Percentiles rank a stretch among this genome's conserved stretches.
These are phyloP conservation scores for Loris lydekkerianus DNA, from an alignment of 2,797 vertebrate genomes.

Conservation along the genomic window DNA sequence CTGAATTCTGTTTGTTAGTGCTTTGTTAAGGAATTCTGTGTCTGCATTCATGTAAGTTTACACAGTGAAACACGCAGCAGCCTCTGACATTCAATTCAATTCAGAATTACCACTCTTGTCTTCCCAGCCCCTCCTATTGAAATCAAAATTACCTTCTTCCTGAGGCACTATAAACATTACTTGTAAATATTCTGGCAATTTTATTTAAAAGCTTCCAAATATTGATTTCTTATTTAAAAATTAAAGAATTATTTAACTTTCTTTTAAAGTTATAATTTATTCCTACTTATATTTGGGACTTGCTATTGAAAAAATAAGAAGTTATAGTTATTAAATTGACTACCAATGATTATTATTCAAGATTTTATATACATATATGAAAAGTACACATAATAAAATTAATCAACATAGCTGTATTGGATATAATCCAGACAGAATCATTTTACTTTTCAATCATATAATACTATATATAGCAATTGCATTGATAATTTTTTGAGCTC, in stretches of 20 bases:
- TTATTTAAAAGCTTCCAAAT: background rate
- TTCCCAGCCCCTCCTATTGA: background rate
- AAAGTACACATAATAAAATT: background rate
- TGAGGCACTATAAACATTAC: background rate
- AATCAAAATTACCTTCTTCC: background rate
- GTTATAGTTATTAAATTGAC: background rate
- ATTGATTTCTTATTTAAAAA: background rate
- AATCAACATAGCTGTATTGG: background rate
- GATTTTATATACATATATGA: background rate
- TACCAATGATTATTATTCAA: background rate
- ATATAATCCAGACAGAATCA: background rate
- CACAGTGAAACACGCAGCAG: background rate
- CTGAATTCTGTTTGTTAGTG: background rate
- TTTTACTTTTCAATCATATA: constrained; percentile 11
- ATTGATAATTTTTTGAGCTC: background rate
- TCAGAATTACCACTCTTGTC: background rate
- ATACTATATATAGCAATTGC: background rate
- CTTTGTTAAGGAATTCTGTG: background rate
- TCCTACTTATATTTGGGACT: background rate
- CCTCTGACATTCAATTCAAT: background rate
- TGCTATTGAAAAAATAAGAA: background rate
- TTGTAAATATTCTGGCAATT: background rate
- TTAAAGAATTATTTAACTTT: background rate
- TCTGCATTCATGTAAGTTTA: background rate
- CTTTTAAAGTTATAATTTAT: background rate